These are phyloP conservation scores for Rhagonycha lutea DNA, from an alignment of 2,888 invertebrate species.

Conservation along the genomic window DNA sequence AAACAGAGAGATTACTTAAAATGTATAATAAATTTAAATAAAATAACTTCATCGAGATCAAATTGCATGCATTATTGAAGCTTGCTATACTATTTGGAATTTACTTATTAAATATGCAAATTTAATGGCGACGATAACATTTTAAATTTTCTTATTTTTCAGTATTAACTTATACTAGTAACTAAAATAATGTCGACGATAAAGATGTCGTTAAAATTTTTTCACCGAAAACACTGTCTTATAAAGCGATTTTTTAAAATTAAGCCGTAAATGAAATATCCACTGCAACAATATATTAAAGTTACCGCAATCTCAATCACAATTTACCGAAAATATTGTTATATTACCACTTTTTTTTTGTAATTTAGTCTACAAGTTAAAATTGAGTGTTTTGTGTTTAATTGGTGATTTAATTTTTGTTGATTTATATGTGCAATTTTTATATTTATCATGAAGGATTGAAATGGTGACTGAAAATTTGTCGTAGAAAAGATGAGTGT, in stretches of 20 bases:
- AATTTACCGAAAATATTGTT: neutral
- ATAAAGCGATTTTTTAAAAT: neutral
- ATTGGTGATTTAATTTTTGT: too few species aligned
- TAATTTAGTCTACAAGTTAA: too few species aligned
- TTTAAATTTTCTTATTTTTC: neutral
- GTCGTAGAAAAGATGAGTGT: too few species aligned
- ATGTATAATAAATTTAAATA: slow-evolving; percentile 40
- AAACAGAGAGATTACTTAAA: slow-evolving; percentile 49
- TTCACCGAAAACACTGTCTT: neutral
- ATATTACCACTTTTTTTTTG: too few species aligned
- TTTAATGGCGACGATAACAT: neutral
- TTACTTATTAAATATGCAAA: neutral
- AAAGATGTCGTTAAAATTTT: neutral
- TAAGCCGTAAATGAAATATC: neutral
- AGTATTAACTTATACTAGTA: neutral
- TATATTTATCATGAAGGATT: too few species aligned
- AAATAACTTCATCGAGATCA: neutral
- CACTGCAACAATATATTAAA: neutral
- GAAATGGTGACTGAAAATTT: too few species aligned
- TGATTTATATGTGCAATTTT: too few species aligned
- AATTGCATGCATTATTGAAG: neutral
- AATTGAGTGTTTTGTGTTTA: too few species aligned
- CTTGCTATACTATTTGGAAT: neutral
- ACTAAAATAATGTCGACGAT: neutral
- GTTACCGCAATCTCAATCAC: neutral